A percentile compares a stretch with the other conserved stretches of the same genome.
phyloP scores from a whole-genome alignment of 2,888 invertebrate species.

The Ichneumon xanthorius region DNA sequence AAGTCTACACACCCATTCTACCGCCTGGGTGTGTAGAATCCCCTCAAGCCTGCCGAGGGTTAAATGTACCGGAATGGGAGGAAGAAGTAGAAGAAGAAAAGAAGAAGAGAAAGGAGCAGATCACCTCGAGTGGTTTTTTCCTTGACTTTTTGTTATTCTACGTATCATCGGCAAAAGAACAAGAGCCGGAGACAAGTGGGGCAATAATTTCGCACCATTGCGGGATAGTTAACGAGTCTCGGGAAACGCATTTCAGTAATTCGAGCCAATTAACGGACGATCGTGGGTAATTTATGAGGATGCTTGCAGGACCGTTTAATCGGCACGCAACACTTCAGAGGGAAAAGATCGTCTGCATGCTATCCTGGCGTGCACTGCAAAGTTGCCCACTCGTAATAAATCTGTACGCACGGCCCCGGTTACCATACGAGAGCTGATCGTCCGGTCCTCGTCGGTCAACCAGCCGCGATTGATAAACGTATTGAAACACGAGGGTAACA shows the following conservation, averaged over 20 bases:
- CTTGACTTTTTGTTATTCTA: not conserved
- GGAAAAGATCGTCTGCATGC: constrained; percentile 35
- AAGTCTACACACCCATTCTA: not conserved
- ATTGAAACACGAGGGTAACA: constrained; percentile 72
- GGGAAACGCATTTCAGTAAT: constrained; percentile 76
- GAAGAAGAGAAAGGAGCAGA: not conserved
- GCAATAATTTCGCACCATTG: constrained; percentile 67
- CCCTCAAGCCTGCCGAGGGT: not conserved
- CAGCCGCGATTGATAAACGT: constrained; percentile 71
- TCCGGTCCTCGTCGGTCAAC: constrained; percentile 54
- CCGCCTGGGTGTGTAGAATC: not conserved
- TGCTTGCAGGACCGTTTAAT: constrained; percentile 65
- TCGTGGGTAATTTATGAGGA: constrained; percentile 74
- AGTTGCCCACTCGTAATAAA: constrained; percentile 47
- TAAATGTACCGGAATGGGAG: not conserved
- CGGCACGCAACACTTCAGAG: constrained; percentile 69
- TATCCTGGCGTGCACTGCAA: constrained; percentile 17
- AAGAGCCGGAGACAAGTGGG: constrained; percentile 1
- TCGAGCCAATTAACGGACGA: constrained; percentile 76
- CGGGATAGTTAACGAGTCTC: constrained; percentile 69
- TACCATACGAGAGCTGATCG: constrained; percentile 23
- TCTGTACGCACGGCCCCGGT: constrained; percentile 6
- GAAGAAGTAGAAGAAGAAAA: not conserved
- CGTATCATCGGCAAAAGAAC: constrained; percentile 7
- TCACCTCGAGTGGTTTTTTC: constrained; percentile 6